Percentiles rank a stretch among this genome's conserved stretches.
These are phyloP conservation scores for Anniella stebbinsi DNA, from an alignment of 2,797 vertebrate genomes.

Conservation along the genomic window DNA sequence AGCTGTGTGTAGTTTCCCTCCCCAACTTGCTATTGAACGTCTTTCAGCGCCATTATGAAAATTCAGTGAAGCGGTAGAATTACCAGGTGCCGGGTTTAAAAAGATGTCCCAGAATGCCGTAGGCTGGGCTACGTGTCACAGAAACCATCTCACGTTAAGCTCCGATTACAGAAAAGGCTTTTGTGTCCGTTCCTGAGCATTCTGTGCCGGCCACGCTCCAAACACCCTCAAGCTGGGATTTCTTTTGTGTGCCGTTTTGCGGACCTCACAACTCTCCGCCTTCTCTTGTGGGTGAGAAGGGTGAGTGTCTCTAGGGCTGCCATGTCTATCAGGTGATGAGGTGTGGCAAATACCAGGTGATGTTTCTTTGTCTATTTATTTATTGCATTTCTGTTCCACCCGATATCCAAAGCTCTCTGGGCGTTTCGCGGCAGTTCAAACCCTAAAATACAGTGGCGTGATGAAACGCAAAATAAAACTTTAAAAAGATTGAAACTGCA, in stretches of 20 bases:
- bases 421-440: too few relatives aligned
- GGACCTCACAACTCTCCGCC: neutral
- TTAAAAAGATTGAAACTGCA: too few relatives aligned
- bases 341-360: rapidly evolving
- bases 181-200: neutral
- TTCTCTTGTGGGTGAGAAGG: neutral
- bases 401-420: too few relatives aligned
- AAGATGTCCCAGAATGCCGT: neutral
- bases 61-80: conserved; percentile 1
- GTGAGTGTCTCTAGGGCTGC: neutral
- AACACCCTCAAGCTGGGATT: neutral
- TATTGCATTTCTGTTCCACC: too few relatives aligned
- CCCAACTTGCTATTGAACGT: neutral
- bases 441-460: too few relatives aligned
- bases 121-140: neutral
- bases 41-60: neutral
- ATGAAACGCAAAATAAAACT: too few relatives aligned
- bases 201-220: neutral
- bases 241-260: too few relatives aligned
- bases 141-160: neutral
- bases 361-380: too few relatives aligned
- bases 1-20: neutral
- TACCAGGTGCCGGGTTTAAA: neutral
- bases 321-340: neutral
- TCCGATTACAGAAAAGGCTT: neutral